Conservation (phyloP, 2,113 vertebrate species). For the Tyto alba region DNA sequence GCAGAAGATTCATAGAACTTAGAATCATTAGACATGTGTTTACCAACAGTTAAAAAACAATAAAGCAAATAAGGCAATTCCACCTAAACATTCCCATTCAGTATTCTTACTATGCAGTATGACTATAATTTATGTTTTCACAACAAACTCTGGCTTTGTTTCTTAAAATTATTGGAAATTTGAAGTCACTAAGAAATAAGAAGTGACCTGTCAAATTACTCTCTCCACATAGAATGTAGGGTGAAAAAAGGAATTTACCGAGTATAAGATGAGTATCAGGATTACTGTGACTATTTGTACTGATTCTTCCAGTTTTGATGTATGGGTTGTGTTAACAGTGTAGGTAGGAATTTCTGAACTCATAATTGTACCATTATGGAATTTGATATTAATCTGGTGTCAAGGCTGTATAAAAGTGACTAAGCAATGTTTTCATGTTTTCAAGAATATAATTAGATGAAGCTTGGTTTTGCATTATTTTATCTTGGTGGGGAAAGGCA, state of each 20-base stretch:
- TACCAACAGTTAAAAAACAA: slow-evolving; percentile 8
- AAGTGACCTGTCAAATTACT: neutral
- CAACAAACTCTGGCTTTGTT: neutral
- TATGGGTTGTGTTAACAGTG: neutral
- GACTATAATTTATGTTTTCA: neutral
- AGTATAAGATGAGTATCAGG: neutral
- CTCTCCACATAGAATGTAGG: neutral
- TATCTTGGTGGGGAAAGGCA: neutral
- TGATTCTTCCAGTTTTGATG: neutral
- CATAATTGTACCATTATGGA: neutral
- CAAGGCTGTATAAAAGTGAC: neutral
- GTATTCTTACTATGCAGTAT: neutral
- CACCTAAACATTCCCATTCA: neutral
- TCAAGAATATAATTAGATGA: neutral
- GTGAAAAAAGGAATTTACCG: neutral
- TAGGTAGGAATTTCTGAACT: neutral
- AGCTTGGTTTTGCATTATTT: neutral
- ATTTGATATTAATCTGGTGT: neutral
- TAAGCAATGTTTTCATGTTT: neutral
- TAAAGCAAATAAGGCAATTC: neutral
- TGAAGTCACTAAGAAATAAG: neutral
- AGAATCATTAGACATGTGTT: neutral
- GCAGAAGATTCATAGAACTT: neutral
- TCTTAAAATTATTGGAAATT: neutral
- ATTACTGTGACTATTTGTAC: neutral